Evolutionary conservation across 2,797 vertebrate genomes (phyloP).

Genomic region (Acipenser transmontanus): DNA sequence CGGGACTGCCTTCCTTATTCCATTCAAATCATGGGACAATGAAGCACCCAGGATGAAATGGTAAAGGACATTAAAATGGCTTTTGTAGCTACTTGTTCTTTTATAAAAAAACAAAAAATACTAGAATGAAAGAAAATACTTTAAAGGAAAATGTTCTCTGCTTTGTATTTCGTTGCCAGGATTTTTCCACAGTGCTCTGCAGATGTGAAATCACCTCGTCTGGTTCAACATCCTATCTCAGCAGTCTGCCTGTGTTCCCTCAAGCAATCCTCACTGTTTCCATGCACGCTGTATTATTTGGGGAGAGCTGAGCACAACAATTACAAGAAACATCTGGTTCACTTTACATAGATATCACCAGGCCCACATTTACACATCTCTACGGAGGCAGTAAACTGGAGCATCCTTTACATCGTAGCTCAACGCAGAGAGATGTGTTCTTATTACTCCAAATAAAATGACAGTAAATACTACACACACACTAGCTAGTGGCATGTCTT

Average conservation of each 20-base stretch:
- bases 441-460: background rate
- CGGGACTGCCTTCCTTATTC: no score
- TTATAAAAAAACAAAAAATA: no score
- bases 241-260: background rate
- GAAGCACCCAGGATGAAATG: no score
- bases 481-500: background rate
- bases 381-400: background rate
- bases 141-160: no score
- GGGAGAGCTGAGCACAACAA: slow-evolving; percentile 7
- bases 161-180: background rate
- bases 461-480: background rate
- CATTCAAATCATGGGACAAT: no score
- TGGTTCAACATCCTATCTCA: background rate
- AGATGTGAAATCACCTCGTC: background rate
- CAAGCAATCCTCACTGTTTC: slow-evolving; percentile 2
- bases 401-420: background rate
- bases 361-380: background rate
- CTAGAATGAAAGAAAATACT: no score
- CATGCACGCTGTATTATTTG: background rate
- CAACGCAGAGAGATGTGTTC: no score
- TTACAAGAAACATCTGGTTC: slow-evolving; percentile 7
- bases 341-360: background rate
- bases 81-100: no score
- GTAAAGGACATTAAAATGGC: no score
- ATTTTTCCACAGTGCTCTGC: background rate